These are phyloP conservation scores for Copidosoma floridanum DNA, from an alignment of 1,140 invertebrate species.

Conservation along the genomic window DNA sequence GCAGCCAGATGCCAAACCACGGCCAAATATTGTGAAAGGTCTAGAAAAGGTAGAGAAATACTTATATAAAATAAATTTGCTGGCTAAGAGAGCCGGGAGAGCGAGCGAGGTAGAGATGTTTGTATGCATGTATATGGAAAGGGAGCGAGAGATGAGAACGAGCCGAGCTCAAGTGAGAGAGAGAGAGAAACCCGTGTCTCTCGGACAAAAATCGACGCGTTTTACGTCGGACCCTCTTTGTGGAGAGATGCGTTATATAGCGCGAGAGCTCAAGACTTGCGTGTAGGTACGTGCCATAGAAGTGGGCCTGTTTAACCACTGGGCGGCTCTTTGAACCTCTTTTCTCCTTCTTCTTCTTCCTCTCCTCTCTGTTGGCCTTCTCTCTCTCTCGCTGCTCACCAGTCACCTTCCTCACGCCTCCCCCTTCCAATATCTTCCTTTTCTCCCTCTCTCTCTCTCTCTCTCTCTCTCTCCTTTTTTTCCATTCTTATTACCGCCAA, in stretches of 20 bases:
- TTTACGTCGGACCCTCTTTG: conserved; percentile 7
- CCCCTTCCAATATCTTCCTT: neutral
- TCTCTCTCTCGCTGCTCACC: neutral
- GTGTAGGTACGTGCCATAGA: conserved; percentile 11
- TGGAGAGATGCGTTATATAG: conserved; percentile 13
- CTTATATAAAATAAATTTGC: conserved; percentile 55
- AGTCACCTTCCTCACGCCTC: too few relatives aligned
- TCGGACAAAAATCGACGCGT: conserved; percentile 11
- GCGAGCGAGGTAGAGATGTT: too few relatives aligned
- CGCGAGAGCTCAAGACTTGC: conserved; percentile 11
- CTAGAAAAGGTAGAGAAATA: conserved; percentile 56
- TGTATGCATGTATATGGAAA: too few relatives aligned
- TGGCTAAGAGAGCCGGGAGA: too few relatives aligned
- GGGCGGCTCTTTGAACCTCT: conserved; percentile 20
- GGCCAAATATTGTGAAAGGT: conserved; percentile 59
- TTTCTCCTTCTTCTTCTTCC: conserved; percentile 1
- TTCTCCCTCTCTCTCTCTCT: neutral
- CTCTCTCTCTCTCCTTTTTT: too few relatives aligned
- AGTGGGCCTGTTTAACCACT: conserved; percentile 7
- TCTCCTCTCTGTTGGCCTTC: neutral
- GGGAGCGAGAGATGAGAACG: conserved; percentile 25
- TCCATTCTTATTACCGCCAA: neutral
- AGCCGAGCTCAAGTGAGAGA: too few relatives aligned
- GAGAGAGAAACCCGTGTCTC: conserved; percentile 17
- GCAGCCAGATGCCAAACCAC: conserved; percentile 44